Evolutionary conservation across 2,888 invertebrate genomes (phyloP).

Genomic region (Adelphocoris suturalis): DNA sequence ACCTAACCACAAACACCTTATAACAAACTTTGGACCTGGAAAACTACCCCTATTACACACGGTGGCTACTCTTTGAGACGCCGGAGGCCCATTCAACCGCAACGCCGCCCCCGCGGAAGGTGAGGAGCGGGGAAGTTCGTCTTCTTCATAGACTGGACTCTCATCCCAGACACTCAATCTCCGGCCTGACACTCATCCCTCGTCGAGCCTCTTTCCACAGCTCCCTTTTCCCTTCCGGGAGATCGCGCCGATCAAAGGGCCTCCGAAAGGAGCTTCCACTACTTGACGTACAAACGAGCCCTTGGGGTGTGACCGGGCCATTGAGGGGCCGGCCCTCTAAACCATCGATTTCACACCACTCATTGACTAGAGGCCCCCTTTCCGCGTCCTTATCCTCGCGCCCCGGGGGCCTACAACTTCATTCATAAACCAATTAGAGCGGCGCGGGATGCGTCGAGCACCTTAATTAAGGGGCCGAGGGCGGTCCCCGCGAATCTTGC

Average conservation of each 20-base stretch:
- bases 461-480: slow-evolving; percentile 41
- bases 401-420: slow-evolving; percentile 57
- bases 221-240: background rate
- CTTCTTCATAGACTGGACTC: background rate
- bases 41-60: slow-evolving; percentile 9
- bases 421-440: slow-evolving; percentile 63
- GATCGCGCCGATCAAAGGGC: background rate
- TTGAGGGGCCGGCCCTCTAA: slow-evolving; percentile 40
- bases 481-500: slow-evolving; percentile 20
- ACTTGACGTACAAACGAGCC: slow-evolving; percentile 46
- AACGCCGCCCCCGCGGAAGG: background rate
- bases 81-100: background rate
- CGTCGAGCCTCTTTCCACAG: background rate
- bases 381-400: slow-evolving; percentile 30
- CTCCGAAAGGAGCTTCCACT: slow-evolving; percentile 16
- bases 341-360: slow-evolving; percentile 63
- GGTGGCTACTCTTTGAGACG: background rate
- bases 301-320: slow-evolving; percentile 48
- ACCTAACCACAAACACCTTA: background rate
- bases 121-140: background rate
- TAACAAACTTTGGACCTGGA: background rate
- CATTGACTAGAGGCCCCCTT: slow-evolving; percentile 49
- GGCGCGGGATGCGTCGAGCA: slow-evolving; percentile 53
- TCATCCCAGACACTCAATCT: background rate
- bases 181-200: background rate